These are phyloP conservation scores for Parazoanthus darwini DNA, from an alignment of 92 coral and sea anemone species.

Conservation along the genomic window DNA sequence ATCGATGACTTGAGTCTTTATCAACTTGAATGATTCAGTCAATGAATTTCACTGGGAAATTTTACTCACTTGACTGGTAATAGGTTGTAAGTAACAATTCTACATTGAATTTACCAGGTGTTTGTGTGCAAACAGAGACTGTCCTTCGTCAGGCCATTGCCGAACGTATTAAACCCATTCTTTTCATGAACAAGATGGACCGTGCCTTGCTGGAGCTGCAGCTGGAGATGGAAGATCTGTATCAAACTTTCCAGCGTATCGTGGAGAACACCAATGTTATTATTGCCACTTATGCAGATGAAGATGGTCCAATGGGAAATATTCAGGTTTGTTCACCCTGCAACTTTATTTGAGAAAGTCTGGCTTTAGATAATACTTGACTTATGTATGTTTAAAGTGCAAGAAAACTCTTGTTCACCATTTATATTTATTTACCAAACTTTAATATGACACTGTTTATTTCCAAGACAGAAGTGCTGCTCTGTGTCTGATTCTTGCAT, in stretches of 20 bases:
- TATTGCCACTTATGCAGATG: constrained; percentile 92
- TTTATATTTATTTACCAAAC: too few relatives aligned
- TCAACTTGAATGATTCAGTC: too few relatives aligned
- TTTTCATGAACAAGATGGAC: constrained; percentile 97
- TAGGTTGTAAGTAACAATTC: too few relatives aligned
- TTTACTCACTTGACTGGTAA: too few relatives aligned
- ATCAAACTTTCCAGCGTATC: constrained; percentile 92
- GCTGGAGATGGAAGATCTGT: constrained; percentile 86
- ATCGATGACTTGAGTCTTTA: too few relatives aligned
- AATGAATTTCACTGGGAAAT: too few relatives aligned
- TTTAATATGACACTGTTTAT: background rate
- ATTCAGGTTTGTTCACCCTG: constrained; percentile 67
- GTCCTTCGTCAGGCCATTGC: constrained; percentile 95
- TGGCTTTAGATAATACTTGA: background rate
- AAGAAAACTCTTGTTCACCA: too few relatives aligned
- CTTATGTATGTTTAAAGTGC: too few relatives aligned
- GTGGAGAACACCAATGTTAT: constrained; percentile 91
- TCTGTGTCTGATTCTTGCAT: background rate
- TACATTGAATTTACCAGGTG: constrained; percentile 56
- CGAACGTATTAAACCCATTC: constrained; percentile 91
- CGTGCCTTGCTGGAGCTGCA: constrained; percentile 95
- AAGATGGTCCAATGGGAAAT: constrained; percentile 97
- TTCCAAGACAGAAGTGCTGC: background rate
- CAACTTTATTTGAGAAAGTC: background rate
- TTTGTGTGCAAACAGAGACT: constrained; percentile 98